Evolutionary conservation across 2,113 vertebrate species (phyloP), one percentile per base, ranked within the genome.

Genomic region (Rhineura floridana): DNA sequence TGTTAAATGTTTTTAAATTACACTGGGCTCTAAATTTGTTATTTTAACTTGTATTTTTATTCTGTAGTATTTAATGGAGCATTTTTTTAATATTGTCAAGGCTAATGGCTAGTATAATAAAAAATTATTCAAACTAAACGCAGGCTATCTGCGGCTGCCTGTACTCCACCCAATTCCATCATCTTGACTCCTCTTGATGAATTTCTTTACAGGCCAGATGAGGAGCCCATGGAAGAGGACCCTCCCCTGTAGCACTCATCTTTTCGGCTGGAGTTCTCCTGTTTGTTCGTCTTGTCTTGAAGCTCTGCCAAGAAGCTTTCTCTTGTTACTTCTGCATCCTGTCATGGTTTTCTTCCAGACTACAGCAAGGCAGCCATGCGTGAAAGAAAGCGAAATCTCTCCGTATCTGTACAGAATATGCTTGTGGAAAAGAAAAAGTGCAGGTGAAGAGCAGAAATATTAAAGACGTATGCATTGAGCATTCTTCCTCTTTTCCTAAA

Each of bases 151-250:
- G n/a, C n/a, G n/a, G n/a, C n/a, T n/a, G n/a, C n/a, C 17, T 59
- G 8, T 23, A 6, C 44, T 67, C 25, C 19, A n/a, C 13, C 25
- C n/a, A 79, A 8, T 28, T 39, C 55, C n/a, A 28, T 83, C 6
- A 0, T 36, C 78, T 44, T 80, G 33, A 83, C 39, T 46, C 55
- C 13, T 70, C 63, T 79, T 78, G 52, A 67, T 7, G 1, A 52
- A 70, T 87, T 52, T 9, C 0, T 67, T 88, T 65, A 0, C 96
- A 99, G 98, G 89, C 92, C 97, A 0, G 98, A 98, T 30, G 98
- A 99, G 77, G 99, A 99, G 72, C 99, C 99, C 11, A 99, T 99
- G 99, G 98, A 99, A 91, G 98, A 99, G 93, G 99, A 99, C 88
- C 97, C 97, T 87, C 97, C 98, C 3, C 97, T 99, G 98, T 99